Conservation (phyloP, 1,140 invertebrate species). For the Drosophila ogumai region DNA sequence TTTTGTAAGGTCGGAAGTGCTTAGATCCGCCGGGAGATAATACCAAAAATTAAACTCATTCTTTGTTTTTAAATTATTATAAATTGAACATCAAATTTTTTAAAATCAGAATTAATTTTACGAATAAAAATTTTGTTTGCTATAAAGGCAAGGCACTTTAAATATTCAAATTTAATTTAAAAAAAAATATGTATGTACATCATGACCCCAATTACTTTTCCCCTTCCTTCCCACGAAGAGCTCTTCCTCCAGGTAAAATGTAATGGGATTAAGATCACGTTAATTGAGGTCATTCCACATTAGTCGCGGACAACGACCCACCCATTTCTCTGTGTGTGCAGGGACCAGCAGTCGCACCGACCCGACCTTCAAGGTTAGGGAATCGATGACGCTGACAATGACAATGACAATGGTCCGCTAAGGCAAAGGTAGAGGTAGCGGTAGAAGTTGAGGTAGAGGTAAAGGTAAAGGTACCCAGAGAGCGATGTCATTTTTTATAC, state of each 20-base stretch:
- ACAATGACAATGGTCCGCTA: slow-evolving; percentile 21
- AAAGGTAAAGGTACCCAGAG: slow-evolving; percentile 18
- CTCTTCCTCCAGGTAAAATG: slow-evolving; percentile 12
- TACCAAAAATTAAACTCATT: not conserved
- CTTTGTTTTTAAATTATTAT: not conserved
- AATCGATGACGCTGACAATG: slow-evolving; percentile 43
- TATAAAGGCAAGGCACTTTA: too few relatives aligned
- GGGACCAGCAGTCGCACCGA: slow-evolving; percentile 18
- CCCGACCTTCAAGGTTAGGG: slow-evolving; percentile 45
- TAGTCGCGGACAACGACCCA: slow-evolving; percentile 8
- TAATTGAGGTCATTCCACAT: slow-evolving; percentile 34
- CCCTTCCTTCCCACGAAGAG: slow-evolving; percentile 3
- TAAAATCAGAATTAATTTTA: not conserved
- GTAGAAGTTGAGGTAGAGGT: slow-evolving; percentile 3
- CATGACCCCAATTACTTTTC: not conserved
- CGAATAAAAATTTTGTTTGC: not conserved
- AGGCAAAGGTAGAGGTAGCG: slow-evolving; percentile 4
- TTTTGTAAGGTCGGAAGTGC: slow-evolving; percentile 1
- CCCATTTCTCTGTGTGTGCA: slow-evolving; percentile 31
- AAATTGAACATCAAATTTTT: too few relatives aligned
- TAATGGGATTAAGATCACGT: slow-evolving; percentile 39
- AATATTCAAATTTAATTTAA: not conserved
- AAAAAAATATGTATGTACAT: not conserved
- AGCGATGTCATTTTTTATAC: slow-evolving; percentile 66
- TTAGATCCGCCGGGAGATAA: not conserved